These are phyloP conservation scores for Tortricodes alternella DNA, from an alignment of 2,888 invertebrate species.

Conservation along the genomic window DNA sequence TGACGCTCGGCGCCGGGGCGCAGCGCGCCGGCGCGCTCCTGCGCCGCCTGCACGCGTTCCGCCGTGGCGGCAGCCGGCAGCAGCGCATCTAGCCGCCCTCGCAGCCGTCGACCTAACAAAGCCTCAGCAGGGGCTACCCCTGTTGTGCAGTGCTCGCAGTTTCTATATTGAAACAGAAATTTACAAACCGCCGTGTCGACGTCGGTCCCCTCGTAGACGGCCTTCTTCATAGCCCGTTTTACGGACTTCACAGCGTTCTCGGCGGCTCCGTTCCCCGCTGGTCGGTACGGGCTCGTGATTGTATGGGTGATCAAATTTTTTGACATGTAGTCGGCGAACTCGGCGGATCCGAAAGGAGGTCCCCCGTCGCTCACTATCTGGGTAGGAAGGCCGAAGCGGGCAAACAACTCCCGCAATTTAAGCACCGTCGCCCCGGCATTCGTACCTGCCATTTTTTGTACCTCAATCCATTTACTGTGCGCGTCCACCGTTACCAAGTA, in stretches of 20 bases:
- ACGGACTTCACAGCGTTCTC: conserved; percentile 37
- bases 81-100: not conserved
- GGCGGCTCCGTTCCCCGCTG: conserved; percentile 35
- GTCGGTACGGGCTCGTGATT: not conserved
- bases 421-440: conserved; percentile 25
- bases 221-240: conserved; percentile 34
- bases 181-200: conserved; percentile 12
- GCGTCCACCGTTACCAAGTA: conserved; percentile 38
- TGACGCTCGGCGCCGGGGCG: not conserved
- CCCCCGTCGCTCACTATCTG: not conserved
- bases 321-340: not conserved
- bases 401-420: not conserved
- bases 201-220: conserved; percentile 25
- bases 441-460: conserved; percentile 31
- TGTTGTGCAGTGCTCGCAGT: conserved; percentile 33
- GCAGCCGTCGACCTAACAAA: not conserved
- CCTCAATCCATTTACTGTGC: conserved; percentile 39
- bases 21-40: not conserved
- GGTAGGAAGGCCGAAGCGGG: not conserved
- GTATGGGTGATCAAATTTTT: not conserved
- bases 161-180: not conserved
- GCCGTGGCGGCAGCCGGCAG: not conserved
- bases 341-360: not conserved
- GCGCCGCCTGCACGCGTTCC: not conserved
- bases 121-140: conserved; percentile 33